Percentiles rank a stretch among this genome's conserved stretches.
Conservation (phyloP, 2,797 vertebrate genomes). For the Eurystomus glaucurus region DNA sequence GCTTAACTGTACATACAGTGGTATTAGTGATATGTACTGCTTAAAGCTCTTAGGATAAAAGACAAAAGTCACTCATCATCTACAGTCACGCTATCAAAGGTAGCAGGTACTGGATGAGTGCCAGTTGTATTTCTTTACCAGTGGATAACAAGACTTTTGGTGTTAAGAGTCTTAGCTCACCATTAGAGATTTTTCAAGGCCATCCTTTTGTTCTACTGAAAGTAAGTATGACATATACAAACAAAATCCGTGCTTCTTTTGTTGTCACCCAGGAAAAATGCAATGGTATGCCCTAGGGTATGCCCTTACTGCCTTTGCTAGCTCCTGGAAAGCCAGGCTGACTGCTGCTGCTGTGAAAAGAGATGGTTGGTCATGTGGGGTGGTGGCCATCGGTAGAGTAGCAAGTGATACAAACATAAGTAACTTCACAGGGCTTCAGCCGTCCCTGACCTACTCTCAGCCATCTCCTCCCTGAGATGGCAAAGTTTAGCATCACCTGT, state of each 20-base stretch:
- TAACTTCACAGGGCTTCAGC: background rate
- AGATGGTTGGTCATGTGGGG: fast-evolving
- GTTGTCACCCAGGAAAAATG: background rate
- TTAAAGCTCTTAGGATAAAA: background rate
- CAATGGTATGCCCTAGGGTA: background rate
- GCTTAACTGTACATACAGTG: background rate
- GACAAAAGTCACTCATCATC: background rate
- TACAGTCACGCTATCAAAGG: background rate
- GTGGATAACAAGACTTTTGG: background rate
- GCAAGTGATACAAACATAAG: background rate
- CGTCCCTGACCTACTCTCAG: background rate
- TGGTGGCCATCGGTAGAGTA: fast-evolving
- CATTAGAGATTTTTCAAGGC: background rate
- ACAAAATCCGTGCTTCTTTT: background rate
- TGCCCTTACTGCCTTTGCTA: fast-evolving
- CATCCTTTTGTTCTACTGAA: background rate
- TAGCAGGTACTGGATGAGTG: background rate
- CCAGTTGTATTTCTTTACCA: background rate
- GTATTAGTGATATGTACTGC: background rate
- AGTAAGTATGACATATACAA: background rate
- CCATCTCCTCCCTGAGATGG: background rate
- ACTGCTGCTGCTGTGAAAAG: background rate
- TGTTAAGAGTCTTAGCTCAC: fast-evolving
- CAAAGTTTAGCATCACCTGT: background rate
- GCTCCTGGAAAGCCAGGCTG: background rate